Base-by-base conservation (phyloP, 37 sponge, comb jelly and placozoan species). In the Theonella swinhoei region DNA sequence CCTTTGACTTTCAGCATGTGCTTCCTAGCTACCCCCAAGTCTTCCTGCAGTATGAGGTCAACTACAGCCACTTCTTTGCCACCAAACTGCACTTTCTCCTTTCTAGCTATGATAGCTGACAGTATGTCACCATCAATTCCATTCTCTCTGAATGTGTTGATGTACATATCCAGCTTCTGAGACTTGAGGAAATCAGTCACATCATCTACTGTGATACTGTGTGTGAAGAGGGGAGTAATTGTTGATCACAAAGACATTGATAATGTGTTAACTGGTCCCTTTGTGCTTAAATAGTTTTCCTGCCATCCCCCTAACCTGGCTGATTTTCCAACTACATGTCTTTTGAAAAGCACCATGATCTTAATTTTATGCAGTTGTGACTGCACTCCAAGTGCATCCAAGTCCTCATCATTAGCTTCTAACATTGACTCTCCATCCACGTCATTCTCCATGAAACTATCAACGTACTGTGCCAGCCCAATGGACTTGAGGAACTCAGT, bases 361-460 rank as follows among this genome's bases (percentile, higher is more conserved):
- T 70, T 82, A 42, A 70, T 42, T 28, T 73, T 39, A 33, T 91
- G 71, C n/a, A 87, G 71, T 39, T 42, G 39, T n/a, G 63, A 71
- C 9, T 4, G 72, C 58, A 91, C 79, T 23, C 80, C 93, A 22
- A 88, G 68, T 25, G 75, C 89, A 29, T 31, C 40, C 35, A 92
- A 78, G 2, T 64, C 80, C 0, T 80, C 75, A 2, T 70, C 62
- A 17, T 60, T 39, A 22, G 72, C 77, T 5, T 40, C 82, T 24
- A 86, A n/a, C 66, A 92, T 43, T 24, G 88, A 23, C 38, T 92
- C 93, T 20, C 93, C 93, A 77, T 74, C 75, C 23, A 92, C 75
- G 19, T 81, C 60, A 4, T 75, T 35, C 39, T 79, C 64, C 30
- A 4, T 4, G 62, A 83, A 92, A 17, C 23, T 39, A 33, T 78